Evolutionary conservation across 64 coral and sea anemone species (phyloP), one percentile per base, ranked within the genome.

Genomic region (Dendrophyllia cribrosa): DNA sequence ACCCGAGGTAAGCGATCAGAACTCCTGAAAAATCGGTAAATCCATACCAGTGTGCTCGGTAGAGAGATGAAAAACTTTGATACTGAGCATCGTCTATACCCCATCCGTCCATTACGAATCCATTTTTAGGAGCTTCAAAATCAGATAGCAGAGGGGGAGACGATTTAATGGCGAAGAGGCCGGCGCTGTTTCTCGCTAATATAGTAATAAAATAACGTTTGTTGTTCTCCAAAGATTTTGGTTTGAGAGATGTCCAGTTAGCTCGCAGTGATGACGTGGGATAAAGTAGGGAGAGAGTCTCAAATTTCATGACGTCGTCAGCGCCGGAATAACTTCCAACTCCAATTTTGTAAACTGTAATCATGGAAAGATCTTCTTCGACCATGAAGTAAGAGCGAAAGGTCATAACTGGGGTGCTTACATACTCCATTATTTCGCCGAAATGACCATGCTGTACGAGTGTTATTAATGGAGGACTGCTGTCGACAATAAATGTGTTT

Each of bases 11-110:
- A 13, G 89, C 59, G 1, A 26, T 56, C 15, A 77, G 63, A 11
- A 95, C 52, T 12, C 96, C 96, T 10, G 96, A 98, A 47, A 95
- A 93, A 53, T 98, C 96, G 8, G 46, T 90, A 20, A 98, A 62
- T 16, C 96, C 96, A 72, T 82, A 85, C 96, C 96, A 98, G 75
- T 95, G 93, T 34, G 90, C 90, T 43, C 96, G 96, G 23, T 90
- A 98, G 17, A 98, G 58, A 43, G 91, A 90, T 1, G 93, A 47
- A 56, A 90, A 91, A 19, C 89, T 89, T 43, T 98, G 96, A 47
- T 93, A 98, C 5, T 90, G 58, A 22, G 91, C 88, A 64, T 98
- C 96, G 7, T 59, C 53, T 19, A 68, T 51, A 43, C 93, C 93
- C 96, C 96, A 98, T 5, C 96, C 96, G 67, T 98, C 96, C 13